Evolutionary conservation across 2,797 vertebrate species (phyloP).

Genomic region (Sternotherus odoratus): DNA sequence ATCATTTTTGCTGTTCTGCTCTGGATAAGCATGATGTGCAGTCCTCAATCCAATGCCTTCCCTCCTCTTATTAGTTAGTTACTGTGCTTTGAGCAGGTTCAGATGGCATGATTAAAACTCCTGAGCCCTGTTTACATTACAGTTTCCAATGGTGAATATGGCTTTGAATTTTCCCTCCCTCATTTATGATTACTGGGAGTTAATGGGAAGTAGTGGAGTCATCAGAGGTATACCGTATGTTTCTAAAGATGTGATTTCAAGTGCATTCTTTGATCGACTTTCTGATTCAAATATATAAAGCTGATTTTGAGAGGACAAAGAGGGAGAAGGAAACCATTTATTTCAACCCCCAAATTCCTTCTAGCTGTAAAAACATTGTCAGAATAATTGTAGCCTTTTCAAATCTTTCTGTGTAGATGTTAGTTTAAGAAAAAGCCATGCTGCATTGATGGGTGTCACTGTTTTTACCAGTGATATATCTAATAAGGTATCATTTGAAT

Average conservation of each 20-base stretch:
- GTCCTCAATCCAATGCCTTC: neutral
- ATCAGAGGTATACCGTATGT: conserved; percentile 19
- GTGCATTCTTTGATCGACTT: conserved; percentile 36
- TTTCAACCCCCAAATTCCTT: conserved; percentile 75
- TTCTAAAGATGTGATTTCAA: conserved; percentile 40
- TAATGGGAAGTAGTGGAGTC: conserved; percentile 68
- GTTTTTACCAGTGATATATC: conserved; percentile 57
- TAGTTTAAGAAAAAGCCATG: conserved; percentile 58
- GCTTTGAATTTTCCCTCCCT: conserved; percentile 62
- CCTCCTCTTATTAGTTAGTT: conserved; percentile 13
- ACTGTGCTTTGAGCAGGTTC: neutral
- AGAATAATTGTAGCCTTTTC: conserved; percentile 77
- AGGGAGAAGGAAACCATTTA: conserved; percentile 74
- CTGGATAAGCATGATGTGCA: neutral
- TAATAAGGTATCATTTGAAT: conserved; percentile 71
- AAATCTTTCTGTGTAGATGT: conserved; percentile 40
- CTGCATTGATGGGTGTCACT: conserved; percentile 75
- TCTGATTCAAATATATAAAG: conserved; percentile 29
- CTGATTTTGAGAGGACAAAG: conserved; percentile 62
- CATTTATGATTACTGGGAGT: conserved; percentile 47
- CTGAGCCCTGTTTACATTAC: conserved; percentile 51
- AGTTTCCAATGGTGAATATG: conserved; percentile 67
- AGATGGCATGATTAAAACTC: conserved; percentile 39
- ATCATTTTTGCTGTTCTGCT: neutral
- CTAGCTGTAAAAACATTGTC: conserved; percentile 77